phyloP scores from a whole-genome alignment of 2,797 vertebrate species.

The Sandelia bainsii region DNA sequence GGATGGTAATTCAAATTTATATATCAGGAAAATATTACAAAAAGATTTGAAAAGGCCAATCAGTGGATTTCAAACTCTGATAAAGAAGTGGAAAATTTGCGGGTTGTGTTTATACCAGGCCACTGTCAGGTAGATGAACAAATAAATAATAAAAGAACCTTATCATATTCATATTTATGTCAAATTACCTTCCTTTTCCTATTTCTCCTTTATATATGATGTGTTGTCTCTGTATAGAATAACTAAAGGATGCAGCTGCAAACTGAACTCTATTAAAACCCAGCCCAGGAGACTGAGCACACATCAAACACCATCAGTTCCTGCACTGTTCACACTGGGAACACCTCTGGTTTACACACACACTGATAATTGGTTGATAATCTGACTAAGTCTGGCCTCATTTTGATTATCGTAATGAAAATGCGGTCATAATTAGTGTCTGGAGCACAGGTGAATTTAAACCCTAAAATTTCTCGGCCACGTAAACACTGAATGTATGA shows the following conservation, averaged over 20 bases:
- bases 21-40: no score
- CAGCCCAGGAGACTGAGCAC: slow-evolving; percentile 25
- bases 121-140: no score
- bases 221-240: slow-evolving; percentile 53
- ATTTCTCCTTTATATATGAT: no score
- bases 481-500: slow-evolving; percentile 2
- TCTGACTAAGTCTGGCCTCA: slow-evolving; percentile 39
- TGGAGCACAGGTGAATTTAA: slow-evolving; percentile 11
- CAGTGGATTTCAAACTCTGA: no score
- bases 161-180: no score
- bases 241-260: slow-evolving; percentile 54
- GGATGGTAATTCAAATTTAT: no score
- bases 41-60: no score
- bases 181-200: not conserved
- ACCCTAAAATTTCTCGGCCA: slow-evolving; percentile 1
- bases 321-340: slow-evolving; percentile 35
- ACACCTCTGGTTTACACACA: slow-evolving; percentile 14
- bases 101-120: no score
- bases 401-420: slow-evolving; percentile 13
- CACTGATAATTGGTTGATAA: slow-evolving; percentile 29
- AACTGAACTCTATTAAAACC: slow-evolving; percentile 22
- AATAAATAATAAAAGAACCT: no score
- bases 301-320: slow-evolving; percentile 22
- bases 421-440: slow-evolving; percentile 14
- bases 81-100: no score